Base-by-base conservation (phyloP, 2,113 vertebrate species). In the Cebidichthys violaceus region DNA sequence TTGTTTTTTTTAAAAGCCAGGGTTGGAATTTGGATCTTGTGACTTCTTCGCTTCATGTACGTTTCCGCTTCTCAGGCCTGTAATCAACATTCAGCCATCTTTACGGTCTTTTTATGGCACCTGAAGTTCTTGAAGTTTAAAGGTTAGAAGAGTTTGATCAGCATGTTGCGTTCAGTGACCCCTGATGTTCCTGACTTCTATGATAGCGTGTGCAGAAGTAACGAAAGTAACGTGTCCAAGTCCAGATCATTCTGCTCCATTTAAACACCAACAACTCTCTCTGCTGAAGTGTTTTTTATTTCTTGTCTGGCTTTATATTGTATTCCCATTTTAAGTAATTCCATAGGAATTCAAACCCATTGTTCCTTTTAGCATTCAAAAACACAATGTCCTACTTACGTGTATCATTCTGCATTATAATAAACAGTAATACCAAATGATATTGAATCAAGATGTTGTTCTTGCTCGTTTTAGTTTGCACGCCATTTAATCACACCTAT, bases 141-240 rank as follows among this genome's bases (percentile, higher is more conserved):
- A 41, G n/a, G 27, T 80, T 70, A 17, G 13, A 77, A 78, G 62
- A 33, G 60, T 83, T 75, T 55, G 43, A 83, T 90, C 84, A 84
- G 82, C 72, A 79, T 69, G 65, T 85, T 82, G 24, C 13, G 6
- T 75, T 84, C 68, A 73, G 59, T 81, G 87, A 90, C 86, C 88
- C 55, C 66, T 75, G 71, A 45, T 47, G 29, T 55, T 75, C 35
- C 41, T 29, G 67, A 75, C 70, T 43, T 65, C 27, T 50, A 10
- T 14, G 9, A 59, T 55, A 68, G 33, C 27, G 33, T 4, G 8
- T 5, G 7, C 15, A 69, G 24, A 75, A 54, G 45, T 50, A 24
- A 57, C 47, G 1, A 22, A 75, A 54, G 45, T 50, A 24, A 57
- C 47, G 1, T 9, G 3, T 45, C 47, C 52, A 37, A 81, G 52